Evolutionary conservation across 2,797 vertebrate genomes (phyloP).

Genomic region (Momotus momota): DNA sequence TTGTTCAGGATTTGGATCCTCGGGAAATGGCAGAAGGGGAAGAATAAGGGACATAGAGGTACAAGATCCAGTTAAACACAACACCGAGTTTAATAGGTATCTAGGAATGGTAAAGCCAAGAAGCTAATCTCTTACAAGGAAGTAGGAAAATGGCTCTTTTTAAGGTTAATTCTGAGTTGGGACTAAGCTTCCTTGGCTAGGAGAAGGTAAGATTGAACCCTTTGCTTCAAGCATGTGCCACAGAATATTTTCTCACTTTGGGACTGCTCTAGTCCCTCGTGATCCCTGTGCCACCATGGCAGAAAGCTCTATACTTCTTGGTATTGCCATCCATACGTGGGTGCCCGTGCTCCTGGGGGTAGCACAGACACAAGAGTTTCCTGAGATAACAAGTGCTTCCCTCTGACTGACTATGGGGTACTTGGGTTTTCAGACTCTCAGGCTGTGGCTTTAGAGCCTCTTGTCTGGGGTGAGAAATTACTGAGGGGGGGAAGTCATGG

Average conservation of each 20-base stretch:
- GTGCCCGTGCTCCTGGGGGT: rapidly evolving
- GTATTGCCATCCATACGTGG: rapidly evolving
- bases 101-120: not conserved
- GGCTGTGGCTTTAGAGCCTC: not conserved
- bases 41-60: not conserved
- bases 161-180: not conserved
- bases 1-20: not conserved
- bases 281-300: not conserved
- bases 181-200: not conserved
- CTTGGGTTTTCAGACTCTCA: rapidly evolving
- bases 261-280: rapidly evolving
- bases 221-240: not conserved
- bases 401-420: rapidly evolving
- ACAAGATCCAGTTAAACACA: not conserved
- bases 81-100: rapidly evolving
- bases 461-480: not conserved
- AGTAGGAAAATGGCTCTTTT: not conserved
- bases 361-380: no score
- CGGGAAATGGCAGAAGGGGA: not conserved
- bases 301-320: not conserved
- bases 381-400: not conserved
- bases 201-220: not conserved
- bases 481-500: not conserved
- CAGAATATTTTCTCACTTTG: rapidly evolving
- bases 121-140: not conserved